These are phyloP conservation scores for Cheiracanthium punctorium DNA, from an alignment of 2,888 invertebrate species.

Conservation along the genomic window DNA sequence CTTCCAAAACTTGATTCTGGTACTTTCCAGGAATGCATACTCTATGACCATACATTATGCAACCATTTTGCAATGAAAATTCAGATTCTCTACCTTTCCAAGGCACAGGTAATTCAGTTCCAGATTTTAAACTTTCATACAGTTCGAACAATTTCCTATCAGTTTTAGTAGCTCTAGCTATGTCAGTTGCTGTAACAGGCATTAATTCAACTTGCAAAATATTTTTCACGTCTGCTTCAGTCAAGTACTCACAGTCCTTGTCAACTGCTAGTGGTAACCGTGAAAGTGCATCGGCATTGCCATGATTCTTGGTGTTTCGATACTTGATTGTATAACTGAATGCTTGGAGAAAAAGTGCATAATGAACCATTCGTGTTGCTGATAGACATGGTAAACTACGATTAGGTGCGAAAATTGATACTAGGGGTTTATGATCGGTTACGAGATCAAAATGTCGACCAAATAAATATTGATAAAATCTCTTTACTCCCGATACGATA, in stretches of 20 bases:
- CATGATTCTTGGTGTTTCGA: slow-evolving; percentile 47
- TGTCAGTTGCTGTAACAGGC: slow-evolving; percentile 44
- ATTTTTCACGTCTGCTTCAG: slow-evolving; percentile 48
- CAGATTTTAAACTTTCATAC: slow-evolving; percentile 44
- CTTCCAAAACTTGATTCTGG: slow-evolving; percentile 59
- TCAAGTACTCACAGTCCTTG: slow-evolving; percentile 45
- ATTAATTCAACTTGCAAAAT: slow-evolving; percentile 45
- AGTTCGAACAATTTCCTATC: slow-evolving; percentile 47
- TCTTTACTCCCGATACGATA: slow-evolving; percentile 73
- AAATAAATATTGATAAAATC: slow-evolving; percentile 74
- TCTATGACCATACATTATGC: slow-evolving; percentile 51
- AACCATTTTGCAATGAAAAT: slow-evolving; percentile 51
- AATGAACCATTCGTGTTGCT: slow-evolving; percentile 49
- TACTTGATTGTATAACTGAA: slow-evolving; percentile 50
- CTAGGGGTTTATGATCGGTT: slow-evolving; percentile 51
- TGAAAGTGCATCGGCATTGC: slow-evolving; percentile 50
- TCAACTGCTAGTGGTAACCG: slow-evolving; percentile 44
- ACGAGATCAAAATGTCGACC: slow-evolving; percentile 47
- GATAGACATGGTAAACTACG: slow-evolving; percentile 55
- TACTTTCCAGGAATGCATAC: slow-evolving; percentile 51
- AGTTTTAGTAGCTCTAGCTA: slow-evolving; percentile 47
- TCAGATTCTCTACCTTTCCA: slow-evolving; percentile 50
- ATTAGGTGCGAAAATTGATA: slow-evolving; percentile 53
- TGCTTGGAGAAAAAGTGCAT: slow-evolving; percentile 52
- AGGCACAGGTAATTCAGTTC: slow-evolving; percentile 44